A percentile compares a stretch with the other conserved stretches of the same genome.
Evolutionary conservation across 2,113 vertebrate genomes (phyloP).

Genomic region (Pagrus major): DNA sequence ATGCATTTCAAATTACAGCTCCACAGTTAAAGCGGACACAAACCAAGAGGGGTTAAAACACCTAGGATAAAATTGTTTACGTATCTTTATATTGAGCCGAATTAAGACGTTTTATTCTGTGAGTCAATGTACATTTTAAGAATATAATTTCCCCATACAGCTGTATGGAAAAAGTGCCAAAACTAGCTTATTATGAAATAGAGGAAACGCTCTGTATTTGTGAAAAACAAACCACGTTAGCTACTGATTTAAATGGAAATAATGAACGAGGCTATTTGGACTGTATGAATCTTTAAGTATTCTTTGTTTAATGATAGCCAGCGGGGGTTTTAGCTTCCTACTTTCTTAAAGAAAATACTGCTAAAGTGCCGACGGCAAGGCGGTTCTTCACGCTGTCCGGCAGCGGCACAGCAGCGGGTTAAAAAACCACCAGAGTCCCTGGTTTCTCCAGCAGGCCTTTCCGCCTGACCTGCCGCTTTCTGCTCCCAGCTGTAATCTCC

Average conservation of each 20-base stretch:
- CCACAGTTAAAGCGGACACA: not conserved
- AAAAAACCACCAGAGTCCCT: slow-evolving; percentile 47
- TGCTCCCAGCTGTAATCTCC: slow-evolving; percentile 29
- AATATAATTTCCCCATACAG: not conserved
- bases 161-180: not conserved
- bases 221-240: not conserved
- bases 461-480: slow-evolving; percentile 21
- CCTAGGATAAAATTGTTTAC: not conserved
- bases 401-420: not conserved
- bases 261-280: too few species aligned
- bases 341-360: not conserved
- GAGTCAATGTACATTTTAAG: not conserved
- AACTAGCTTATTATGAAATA: not conserved
- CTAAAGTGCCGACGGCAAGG: not conserved
- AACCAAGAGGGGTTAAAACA: slow-evolving; percentile 12
- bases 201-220: not conserved
- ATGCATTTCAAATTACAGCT: slow-evolving; percentile 54
- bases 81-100: not conserved
- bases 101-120: not conserved
- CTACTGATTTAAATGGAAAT: not conserved
- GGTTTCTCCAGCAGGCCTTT: slow-evolving; percentile 58
- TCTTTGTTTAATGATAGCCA: not conserved
- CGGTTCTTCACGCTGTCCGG: not conserved
- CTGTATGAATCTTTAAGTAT: not conserved
- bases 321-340: not conserved